Percentiles rank a stretch among this genome's conserved stretches.
These are phyloP conservation scores for Diplogasteroides magnus DNA, from an alignment of 1,140 invertebrate species.

Conservation along the genomic window DNA sequence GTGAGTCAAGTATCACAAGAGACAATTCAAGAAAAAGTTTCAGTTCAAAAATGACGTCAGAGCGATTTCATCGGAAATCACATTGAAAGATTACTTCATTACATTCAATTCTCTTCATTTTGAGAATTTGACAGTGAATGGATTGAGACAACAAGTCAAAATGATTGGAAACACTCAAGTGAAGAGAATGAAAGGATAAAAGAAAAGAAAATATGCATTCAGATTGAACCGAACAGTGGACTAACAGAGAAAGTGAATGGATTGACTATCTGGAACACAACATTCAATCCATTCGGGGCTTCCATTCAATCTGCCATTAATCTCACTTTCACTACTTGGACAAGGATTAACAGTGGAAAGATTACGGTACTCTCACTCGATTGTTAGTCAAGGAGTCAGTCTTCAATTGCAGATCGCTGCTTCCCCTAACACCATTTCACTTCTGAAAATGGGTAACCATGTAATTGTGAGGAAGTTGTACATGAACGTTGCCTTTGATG, in stretches of 20 bases:
- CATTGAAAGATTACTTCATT: no score
- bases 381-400: background rate
- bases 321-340: background rate
- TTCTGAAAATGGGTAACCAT: no score
- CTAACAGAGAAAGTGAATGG: background rate
- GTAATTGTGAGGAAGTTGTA: no score
- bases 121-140: background rate
- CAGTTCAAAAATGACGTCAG: background rate
- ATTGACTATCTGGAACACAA: background rate
- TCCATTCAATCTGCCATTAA: background rate
- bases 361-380: background rate
- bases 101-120: no score
- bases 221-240: background rate
- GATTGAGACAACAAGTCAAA: background rate
- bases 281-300: background rate
- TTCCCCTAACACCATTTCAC: background rate
- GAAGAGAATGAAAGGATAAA: background rate
- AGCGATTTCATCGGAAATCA: background rate
- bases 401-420: background rate
- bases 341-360: background rate
- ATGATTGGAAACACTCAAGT: background rate
- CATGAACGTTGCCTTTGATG: no score
- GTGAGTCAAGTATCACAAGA: background rate
- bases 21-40: background rate
- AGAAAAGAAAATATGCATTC: background rate